A percentile compares a stretch with the other conserved stretches of the same genome.
These are phyloP conservation scores for Portunus trituberculatus DNA, from an alignment of 1,140 invertebrate genomes.

Conservation along the genomic window DNA sequence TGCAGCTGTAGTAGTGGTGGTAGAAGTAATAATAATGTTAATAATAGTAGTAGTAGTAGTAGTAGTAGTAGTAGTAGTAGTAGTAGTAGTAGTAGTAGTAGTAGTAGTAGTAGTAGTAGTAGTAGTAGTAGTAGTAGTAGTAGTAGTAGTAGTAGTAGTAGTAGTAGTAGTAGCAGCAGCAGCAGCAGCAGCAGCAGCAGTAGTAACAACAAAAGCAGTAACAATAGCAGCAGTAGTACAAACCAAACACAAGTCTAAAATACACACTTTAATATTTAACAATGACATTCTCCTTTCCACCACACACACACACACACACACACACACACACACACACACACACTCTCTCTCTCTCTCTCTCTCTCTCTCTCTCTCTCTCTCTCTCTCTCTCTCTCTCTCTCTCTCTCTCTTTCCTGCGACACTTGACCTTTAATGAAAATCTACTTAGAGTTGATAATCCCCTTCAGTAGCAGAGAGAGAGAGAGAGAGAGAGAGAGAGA, in stretches of 20 bases:
- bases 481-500: neutral
- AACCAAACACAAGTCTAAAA: neutral
- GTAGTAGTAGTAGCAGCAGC: neutral
- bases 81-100: neutral
- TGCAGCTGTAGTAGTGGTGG: neutral
- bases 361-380: too few species aligned
- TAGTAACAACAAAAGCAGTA: neutral
- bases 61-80: neutral
- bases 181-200: neutral
- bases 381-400: neutral
- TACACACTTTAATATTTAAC: neutral
- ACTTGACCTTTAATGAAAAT: constrained; percentile 71
- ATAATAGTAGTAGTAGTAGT: neutral
- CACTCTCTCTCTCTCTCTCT: too few species aligned
- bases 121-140: too few species aligned
- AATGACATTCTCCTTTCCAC: neutral
- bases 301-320: neutral
- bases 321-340: neutral
- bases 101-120: neutral
- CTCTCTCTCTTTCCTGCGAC: constrained; percentile 23
- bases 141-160: too few species aligned
- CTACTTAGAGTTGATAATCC: constrained; percentile 63
- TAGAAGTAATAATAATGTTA: neutral
- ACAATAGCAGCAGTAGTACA: neutral
- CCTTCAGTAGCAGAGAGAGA: constrained; percentile 15